Evolutionary conservation across 2,888 invertebrate genomes (phyloP).

Genomic region (Camponotus fellah): DNA sequence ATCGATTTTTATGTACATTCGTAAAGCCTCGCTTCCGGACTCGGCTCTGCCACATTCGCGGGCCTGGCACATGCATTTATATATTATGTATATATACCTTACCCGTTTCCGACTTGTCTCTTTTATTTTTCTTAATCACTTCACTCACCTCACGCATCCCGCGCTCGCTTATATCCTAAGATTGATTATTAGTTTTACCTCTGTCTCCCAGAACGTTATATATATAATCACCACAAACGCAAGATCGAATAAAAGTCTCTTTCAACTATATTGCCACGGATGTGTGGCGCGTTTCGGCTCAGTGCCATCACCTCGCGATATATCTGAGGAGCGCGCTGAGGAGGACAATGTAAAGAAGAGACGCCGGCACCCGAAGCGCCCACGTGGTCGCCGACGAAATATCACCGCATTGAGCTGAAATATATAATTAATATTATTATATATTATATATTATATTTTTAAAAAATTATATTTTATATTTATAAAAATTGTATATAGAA

Average conservation of each 20-base stretch:
- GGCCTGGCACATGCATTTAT: constrained; percentile 42
- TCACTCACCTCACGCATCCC: not conserved
- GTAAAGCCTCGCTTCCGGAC: constrained; percentile 54
- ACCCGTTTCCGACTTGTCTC: constrained; percentile 53
- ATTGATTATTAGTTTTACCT: constrained; percentile 69
- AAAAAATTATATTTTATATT: not conserved
- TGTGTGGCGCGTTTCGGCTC: constrained; percentile 67
- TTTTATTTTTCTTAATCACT: constrained; percentile 40
- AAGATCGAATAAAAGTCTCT: constrained; percentile 63
- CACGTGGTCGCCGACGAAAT: constrained; percentile 81
- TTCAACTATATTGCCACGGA: constrained; percentile 75
- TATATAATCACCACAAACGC: constrained; percentile 32
- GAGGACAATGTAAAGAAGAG: constrained; percentile 71
- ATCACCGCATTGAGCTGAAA: constrained; percentile 83
- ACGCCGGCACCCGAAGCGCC: constrained; percentile 76
- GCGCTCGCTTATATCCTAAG: constrained; percentile 59
- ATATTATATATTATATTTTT: not conserved
- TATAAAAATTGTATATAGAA: not conserved
- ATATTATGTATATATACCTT: constrained; percentile 55
- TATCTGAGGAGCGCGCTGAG: constrained; percentile 76
- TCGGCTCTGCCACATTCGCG: constrained; percentile 73
- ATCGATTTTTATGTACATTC: constrained; percentile 64
- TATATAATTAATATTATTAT: constrained; percentile 3
- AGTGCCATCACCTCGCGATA: constrained; percentile 82
- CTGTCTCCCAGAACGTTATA: constrained; percentile 56